These are phyloP conservation scores for Nephrotoma guestfalica DNA, from an alignment of 2,888 invertebrate genomes.

Conservation along the genomic window DNA sequence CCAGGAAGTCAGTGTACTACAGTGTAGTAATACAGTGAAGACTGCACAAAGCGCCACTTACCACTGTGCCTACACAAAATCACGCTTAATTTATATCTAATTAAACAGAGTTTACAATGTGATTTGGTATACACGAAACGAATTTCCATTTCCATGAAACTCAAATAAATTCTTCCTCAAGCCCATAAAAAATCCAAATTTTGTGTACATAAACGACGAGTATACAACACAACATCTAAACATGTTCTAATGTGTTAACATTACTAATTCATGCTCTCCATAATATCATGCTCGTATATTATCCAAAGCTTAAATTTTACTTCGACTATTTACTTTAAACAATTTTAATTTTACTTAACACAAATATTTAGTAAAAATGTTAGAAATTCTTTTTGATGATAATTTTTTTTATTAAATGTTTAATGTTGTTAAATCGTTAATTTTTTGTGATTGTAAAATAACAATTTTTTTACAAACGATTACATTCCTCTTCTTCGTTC, in stretches of 20 bases:
- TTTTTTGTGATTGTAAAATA: neutral
- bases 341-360: neutral
- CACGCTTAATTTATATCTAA: too few species aligned
- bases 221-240: neutral
- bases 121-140: neutral
- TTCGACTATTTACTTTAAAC: neutral
- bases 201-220: neutral
- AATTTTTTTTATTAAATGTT: neutral
- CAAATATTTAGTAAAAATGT: neutral
- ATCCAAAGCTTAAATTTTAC: neutral
- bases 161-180: neutral
- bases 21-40: too few species aligned
- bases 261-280: neutral
- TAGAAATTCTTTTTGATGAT: neutral
- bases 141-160: neutral
- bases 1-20: too few species aligned
- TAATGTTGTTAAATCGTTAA: neutral
- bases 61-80: too few species aligned
- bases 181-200: neutral
- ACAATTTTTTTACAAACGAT: neutral
- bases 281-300: neutral
- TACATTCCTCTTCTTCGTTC: neutral
- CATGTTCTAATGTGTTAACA: neutral
- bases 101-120: too few species aligned
- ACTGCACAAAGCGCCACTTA: too few species aligned